These are phyloP conservation scores for Pseudolaguvia tuberculata DNA, from an alignment of 2,113 vertebrate species.

Conservation along the genomic window DNA sequence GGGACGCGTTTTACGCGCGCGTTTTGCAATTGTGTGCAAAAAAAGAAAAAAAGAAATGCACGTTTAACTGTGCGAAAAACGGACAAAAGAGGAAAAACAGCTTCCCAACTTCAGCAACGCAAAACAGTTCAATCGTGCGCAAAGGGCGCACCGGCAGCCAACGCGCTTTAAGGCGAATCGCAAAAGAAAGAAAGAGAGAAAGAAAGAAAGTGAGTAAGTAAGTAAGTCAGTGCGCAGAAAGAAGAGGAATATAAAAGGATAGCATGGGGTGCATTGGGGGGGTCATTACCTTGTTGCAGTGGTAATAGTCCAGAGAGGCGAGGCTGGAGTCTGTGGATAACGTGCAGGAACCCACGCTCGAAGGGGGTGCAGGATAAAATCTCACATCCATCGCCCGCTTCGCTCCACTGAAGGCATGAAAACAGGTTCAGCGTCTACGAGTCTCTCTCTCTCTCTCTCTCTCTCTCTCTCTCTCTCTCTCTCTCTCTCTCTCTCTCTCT, in stretches of 20 bases:
- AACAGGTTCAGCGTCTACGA: constrained; percentile 65
- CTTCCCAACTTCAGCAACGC: constrained; percentile 16
- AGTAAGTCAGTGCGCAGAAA: constrained; percentile 9
- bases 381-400: constrained; percentile 88
- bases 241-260: background rate
- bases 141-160: background rate
- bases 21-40: background rate
- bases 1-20: background rate
- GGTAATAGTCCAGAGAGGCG: constrained; percentile 89
- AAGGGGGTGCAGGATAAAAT: constrained; percentile 91
- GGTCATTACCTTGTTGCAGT: constrained; percentile 89
- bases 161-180: background rate
- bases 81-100: too few species aligned
- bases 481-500: constrained; percentile 42
- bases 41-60: background rate
- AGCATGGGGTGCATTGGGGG: constrained; percentile 12
- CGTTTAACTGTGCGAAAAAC: too few species aligned
- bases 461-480: constrained; percentile 43
- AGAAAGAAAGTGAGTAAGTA: too few species aligned
- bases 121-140: background rate
- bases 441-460: constrained; percentile 56
- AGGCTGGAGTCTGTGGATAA: constrained; percentile 84
- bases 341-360: constrained; percentile 87
- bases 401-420: constrained; percentile 77
- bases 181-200: background rate